Evolutionary conservation across 2,797 vertebrate species (phyloP).

Genomic region (Florisuga fusca): DNA sequence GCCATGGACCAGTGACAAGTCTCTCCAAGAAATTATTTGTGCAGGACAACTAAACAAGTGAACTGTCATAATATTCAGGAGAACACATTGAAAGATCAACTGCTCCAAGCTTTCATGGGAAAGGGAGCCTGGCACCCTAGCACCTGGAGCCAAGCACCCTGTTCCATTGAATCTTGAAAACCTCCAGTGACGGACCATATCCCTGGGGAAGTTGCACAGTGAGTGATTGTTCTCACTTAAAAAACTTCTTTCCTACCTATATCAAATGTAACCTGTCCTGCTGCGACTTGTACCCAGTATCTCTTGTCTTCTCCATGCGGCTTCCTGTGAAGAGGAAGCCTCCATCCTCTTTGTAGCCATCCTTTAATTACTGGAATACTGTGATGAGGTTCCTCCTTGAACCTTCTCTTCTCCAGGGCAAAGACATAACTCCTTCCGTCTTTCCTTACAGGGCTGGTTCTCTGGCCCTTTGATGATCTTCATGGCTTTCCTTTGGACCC

Average conservation of each 20-base stretch:
- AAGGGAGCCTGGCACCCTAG: not conserved
- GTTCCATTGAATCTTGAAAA: not conserved
- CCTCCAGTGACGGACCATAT: no score
- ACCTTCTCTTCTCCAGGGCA: no score
- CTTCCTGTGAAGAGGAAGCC: not conserved
- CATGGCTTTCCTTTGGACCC: not conserved
- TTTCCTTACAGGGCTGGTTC: not conserved
- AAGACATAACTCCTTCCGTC: not conserved
- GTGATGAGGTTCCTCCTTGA: not conserved
- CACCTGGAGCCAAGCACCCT: no score
- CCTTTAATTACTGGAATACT: not conserved
- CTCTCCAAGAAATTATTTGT: not conserved
- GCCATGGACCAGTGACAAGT: not conserved
- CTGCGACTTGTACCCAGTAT: not conserved
- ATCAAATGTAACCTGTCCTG: not conserved
- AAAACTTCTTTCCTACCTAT: not conserved
- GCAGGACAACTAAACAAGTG: not conserved
- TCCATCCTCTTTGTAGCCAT: accelerated
- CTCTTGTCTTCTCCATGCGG: not conserved
- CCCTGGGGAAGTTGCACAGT: not conserved
- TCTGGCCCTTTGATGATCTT: not conserved
- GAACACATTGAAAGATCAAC: not conserved
- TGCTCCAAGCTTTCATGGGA: not conserved
- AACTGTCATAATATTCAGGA: not conserved
- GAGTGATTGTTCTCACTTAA: not conserved